Conservation (phyloP, 2,888 invertebrate genomes). For the Drosophila greeni region DNA sequence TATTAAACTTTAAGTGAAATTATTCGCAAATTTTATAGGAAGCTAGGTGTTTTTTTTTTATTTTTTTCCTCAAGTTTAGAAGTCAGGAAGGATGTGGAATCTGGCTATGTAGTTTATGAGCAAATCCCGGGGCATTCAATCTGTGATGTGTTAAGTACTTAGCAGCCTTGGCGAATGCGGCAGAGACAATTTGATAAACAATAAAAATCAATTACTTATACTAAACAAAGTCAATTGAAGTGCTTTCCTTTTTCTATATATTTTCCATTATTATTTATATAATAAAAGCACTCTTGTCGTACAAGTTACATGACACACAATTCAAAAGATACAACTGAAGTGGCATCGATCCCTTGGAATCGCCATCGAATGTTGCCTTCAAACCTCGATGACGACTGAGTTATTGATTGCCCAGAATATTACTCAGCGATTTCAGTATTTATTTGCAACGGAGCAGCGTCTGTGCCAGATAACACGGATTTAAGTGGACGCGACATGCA, state of each 20-base stretch:
- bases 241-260: too few relatives aligned
- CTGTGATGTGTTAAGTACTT: conserved; percentile 71
- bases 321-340: background rate
- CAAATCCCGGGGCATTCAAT: conserved; percentile 44
- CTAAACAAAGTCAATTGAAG: conserved; percentile 41
- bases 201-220: conserved; percentile 44
- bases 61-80: background rate
- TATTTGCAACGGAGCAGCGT: conserved; percentile 9
- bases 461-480: conserved; percentile 10
- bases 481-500: conserved; percentile 3
- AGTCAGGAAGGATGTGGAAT: background rate
- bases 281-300: too few relatives aligned
- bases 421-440: conserved; percentile 18
- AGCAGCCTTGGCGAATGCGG: conserved; percentile 57
- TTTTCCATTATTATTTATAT: conserved; percentile 10
- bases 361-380: conserved; percentile 7
- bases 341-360: background rate
- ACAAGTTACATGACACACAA: background rate
- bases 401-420: conserved; percentile 7
- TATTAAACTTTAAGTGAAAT: background rate
- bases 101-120: conserved; percentile 4
- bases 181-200: conserved; percentile 41
- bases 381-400: conserved; percentile 5
- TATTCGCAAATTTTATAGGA: background rate
- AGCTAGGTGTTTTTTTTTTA: background rate